A percentile compares a stretch with the other conserved stretches of the same genome.
Conservation (phyloP, 2,888 invertebrate species). For the Xanthorhoe spadicearia region DNA sequence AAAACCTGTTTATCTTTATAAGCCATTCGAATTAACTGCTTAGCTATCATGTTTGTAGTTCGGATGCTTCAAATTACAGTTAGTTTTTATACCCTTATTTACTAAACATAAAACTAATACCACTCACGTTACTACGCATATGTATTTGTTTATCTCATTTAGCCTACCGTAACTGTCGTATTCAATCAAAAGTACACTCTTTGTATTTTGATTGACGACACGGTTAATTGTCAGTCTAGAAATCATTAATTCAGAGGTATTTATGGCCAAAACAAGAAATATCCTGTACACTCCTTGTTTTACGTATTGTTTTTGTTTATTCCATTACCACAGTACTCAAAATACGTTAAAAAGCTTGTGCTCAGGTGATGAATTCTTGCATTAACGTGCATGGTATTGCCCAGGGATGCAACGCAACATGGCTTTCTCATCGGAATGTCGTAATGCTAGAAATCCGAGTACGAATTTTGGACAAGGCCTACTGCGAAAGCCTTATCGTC, state of each 20-base stretch:
- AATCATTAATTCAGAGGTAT: too few species aligned
- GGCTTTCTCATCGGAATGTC: constrained; percentile 26
- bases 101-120: too few species aligned
- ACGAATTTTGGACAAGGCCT: constrained; percentile 16
- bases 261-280: not conserved
- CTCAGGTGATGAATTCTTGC: constrained; percentile 17
- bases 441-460: constrained; percentile 26
- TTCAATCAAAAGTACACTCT: too few species aligned
- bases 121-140: too few species aligned
- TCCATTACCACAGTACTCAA: not conserved
- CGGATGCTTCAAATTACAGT: not conserved
- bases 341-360: not conserved
- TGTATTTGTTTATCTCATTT: too few species aligned
- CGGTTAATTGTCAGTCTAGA: too few species aligned
- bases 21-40: constrained; percentile 6
- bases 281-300: not conserved
- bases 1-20: constrained; percentile 27
- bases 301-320: not conserved
- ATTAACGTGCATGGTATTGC: constrained; percentile 15
- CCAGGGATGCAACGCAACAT: constrained; percentile 18
- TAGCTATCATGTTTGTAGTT: not conserved
- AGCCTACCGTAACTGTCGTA: too few species aligned
- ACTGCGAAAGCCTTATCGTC: constrained; percentile 26
- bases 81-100: not conserved
- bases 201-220: too few species aligned